Base-by-base conservation (phyloP, 2,113 vertebrate species). In the Speoplatyrhinus poulsoni region DNA sequence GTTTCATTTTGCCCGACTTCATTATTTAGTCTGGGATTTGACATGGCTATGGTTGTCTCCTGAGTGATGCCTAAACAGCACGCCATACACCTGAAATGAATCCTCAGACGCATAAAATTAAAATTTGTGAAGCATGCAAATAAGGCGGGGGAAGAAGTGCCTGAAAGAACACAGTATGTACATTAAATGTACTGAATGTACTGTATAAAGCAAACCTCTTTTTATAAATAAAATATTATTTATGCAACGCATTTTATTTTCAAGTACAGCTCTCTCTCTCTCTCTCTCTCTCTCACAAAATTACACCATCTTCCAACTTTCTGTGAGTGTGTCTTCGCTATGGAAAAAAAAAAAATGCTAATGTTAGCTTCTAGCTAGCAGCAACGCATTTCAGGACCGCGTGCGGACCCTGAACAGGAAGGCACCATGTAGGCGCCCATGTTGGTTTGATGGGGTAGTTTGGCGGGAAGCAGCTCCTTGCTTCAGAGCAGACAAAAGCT, bases 1-100 rank as follows among this genome's bases (percentile, higher is more conserved):
- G 85, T 85, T 84, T 73, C 72, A 80, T 84, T 82, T 75, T 55
- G 61, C 58, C 60, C 62, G 70, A 56, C 32, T 57, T 81, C 72
- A 79, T 85, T 85, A 77, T 71, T 74, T 73, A 79, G 67, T 75
- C 53, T 58, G 74, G 69, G 77, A 41, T 64, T 68, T 79, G 62
- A 53, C 73, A 48, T 78, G 83, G 60, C 80, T 59, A 48, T 80
- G 83, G 60, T 77, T 59, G 47, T 1, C 73, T 62, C 73, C 59
- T 81, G 67, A 64, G 62, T 55, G 65, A 67, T 71, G 73, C 73
- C 69, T 57, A 58, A 73, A 77, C 71, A 84, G 60, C 66, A 55
- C 62, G 55, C 50, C 71, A 58, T n/a, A 26, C 79, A 26, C 79
- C 69, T 81, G 64, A 87, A 66, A 49, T 59, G 56, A 65, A 68